Base-by-base conservation (phyloP, 2,888 invertebrate genomes). In the Meliscaeva auricollis region DNA sequence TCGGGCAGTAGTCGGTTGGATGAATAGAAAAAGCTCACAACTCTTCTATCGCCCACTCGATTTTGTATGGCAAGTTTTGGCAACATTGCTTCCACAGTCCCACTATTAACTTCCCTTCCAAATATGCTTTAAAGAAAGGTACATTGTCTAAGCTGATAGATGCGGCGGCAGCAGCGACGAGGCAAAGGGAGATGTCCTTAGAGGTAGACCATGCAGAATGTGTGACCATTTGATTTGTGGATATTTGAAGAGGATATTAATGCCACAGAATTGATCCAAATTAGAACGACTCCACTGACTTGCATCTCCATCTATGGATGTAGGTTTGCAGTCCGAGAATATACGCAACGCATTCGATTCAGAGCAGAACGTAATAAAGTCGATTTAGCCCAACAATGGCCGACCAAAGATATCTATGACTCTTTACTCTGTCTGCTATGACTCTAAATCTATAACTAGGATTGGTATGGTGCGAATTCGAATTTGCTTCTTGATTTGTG, bases 211-310 rank as follows among this genome's bases (percentile, higher is more conserved):
- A 38, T 69, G 69, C 46, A 17, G 62, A 74, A 69, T 46, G 81
- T 74, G 72, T 66, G 64, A 76, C 76, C 60, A 70, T 79, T 85
- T 76, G 76, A 85, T 80, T 80, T 76, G 85, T 76, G 80, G 75
- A 85, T 72, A 79, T 75, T 84, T 79, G 79, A 76, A 66, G 60
- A 72, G 79, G 75, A 79, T 79, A 72, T 76, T 60, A 68, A 76
- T 76, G 76, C 74, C 74, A 79, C 74, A 70, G 52, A 75, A 84
- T 66, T 84, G 78, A 83, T 74, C 54, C 73, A 64, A 60, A 74
- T 74, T 78, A 54, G 60, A 68, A 54, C 48, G 26, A 62, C 60
- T 62, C 68, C 54, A 62, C 50, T 60, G 66, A 22, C 15, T 44
- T 66, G 58, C 52, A 68, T 46, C 62, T 9, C 8, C 35, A 3